These are phyloP conservation scores for Charanyca ferruginea DNA, from an alignment of 2,888 invertebrate genomes.

Conservation along the genomic window DNA sequence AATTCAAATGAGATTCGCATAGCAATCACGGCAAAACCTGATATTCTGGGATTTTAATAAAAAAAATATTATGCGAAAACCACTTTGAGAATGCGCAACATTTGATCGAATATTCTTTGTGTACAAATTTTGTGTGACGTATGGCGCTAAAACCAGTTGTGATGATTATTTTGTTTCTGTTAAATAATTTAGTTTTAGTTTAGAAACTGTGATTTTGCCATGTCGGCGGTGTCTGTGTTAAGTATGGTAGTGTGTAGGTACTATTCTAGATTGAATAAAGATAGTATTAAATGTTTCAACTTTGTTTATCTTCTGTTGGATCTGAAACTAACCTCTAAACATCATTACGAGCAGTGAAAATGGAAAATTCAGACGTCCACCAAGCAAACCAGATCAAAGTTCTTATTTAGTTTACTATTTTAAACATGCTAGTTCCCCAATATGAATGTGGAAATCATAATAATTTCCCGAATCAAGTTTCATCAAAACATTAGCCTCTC, in stretches of 20 bases:
- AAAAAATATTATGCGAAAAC: slow-evolving; percentile 39
- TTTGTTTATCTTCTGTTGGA: slow-evolving; percentile 40
- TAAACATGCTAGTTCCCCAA: background rate
- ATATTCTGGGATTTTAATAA: slow-evolving; percentile 50
- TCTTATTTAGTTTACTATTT: background rate
- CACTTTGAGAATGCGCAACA: slow-evolving; percentile 51
- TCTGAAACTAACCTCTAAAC: slow-evolving; percentile 37
- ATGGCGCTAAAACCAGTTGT: slow-evolving; percentile 34
- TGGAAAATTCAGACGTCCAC: slow-evolving; percentile 2
- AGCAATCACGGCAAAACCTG: slow-evolving; percentile 56
- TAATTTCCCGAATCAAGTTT: slow-evolving; percentile 1
- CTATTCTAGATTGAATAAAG: slow-evolving; percentile 21
- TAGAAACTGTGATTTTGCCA: slow-evolving; percentile 8
- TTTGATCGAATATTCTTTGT: slow-evolving; percentile 42
- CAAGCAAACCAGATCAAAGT: background rate
- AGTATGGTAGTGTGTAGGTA: background rate
- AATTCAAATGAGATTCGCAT: slow-evolving; percentile 60
- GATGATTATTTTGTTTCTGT: slow-evolving; percentile 16
- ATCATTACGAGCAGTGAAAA: background rate
- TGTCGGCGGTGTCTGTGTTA: background rate
- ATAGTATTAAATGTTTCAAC: slow-evolving; percentile 19
- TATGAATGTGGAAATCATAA: background rate
- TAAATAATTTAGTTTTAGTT: slow-evolving; percentile 7
- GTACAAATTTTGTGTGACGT: slow-evolving; percentile 44
- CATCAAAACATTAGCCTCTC: background rate